A percentile compares a stretch with the other conserved stretches of the same genome.
Conservation (phyloP, 2,888 invertebrate species). For the Nephrotoma appendiculata region DNA sequence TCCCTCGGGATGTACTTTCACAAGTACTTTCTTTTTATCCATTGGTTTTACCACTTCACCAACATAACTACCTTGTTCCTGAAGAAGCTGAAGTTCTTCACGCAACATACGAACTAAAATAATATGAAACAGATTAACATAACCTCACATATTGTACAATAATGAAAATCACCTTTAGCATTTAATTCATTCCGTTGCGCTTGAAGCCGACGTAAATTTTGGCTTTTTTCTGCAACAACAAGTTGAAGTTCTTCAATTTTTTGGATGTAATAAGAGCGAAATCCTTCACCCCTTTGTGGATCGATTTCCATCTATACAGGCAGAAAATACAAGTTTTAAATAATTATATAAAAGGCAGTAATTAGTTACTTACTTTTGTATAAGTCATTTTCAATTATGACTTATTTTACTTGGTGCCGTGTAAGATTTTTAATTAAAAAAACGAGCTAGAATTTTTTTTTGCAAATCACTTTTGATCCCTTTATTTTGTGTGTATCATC, state of each 20-base stretch:
- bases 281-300: slow-evolving; percentile 52
- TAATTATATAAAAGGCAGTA: background rate
- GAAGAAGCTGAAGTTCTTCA: slow-evolving; percentile 89
- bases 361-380: background rate
- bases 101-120: slow-evolving; percentile 83
- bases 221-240: slow-evolving; percentile 93
- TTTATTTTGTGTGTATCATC: background rate
- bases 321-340: background rate
- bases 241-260: slow-evolving; percentile 96
- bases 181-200: slow-evolving; percentile 98
- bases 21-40: slow-evolving; percentile 99
- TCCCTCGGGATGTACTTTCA: slow-evolving; percentile 98
- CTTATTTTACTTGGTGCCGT: background rate
- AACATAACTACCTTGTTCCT: slow-evolving; percentile 98
- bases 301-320: slow-evolving; percentile 27
- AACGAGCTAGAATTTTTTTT: background rate
- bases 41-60: slow-evolving; percentile 99
- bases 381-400: background rate
- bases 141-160: background rate
- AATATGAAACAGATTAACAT: background rate
- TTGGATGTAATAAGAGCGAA: slow-evolving; percentile 91
- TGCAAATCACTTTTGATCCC: background rate
- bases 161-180: slow-evolving; percentile 62
- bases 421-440: background rate
- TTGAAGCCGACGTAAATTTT: slow-evolving; percentile 90